Conservation (phyloP, 1,140 invertebrate species). For the Marisa cornuarietis region DNA sequence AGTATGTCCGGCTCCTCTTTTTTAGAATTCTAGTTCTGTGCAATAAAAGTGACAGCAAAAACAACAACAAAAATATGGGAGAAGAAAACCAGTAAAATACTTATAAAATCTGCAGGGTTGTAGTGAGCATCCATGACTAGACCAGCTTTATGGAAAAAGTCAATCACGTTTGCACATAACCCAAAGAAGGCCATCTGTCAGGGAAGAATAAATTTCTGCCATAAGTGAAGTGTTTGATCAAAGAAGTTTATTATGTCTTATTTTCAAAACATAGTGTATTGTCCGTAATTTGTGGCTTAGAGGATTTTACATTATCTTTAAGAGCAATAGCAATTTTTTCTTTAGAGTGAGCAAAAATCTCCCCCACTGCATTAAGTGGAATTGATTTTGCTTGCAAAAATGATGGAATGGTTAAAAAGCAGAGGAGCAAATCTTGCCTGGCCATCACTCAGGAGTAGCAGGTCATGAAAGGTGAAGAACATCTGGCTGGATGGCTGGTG, state of each 20-base stretch:
- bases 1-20: no score
- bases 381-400: background rate
- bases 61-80: no score
- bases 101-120: constrained; percentile 87
- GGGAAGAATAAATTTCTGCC: constrained; percentile 13
- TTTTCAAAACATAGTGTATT: no score
- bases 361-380: background rate
- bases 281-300: no score
- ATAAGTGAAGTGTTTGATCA: no score
- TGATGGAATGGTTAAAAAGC: background rate
- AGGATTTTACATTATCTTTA: no score
- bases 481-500: constrained; percentile 90
- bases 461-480: constrained; percentile 86
- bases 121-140: constrained; percentile 81
- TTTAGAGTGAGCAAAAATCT: background rate
- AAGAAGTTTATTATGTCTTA: no score
- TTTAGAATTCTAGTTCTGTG: background rate
- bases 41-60: no score
- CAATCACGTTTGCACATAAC: constrained; percentile 77
- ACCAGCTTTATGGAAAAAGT: constrained; percentile 80
- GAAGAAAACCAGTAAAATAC: constrained; percentile 70
- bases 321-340: no score
- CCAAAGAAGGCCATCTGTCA: constrained; percentile 81
- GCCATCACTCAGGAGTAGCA: constrained; percentile 81
- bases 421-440: constrained; percentile 59